These are phyloP conservation scores for Halictus quadricinctus DNA, from an alignment of 2,888 invertebrate genomes.

Conservation along the genomic window DNA sequence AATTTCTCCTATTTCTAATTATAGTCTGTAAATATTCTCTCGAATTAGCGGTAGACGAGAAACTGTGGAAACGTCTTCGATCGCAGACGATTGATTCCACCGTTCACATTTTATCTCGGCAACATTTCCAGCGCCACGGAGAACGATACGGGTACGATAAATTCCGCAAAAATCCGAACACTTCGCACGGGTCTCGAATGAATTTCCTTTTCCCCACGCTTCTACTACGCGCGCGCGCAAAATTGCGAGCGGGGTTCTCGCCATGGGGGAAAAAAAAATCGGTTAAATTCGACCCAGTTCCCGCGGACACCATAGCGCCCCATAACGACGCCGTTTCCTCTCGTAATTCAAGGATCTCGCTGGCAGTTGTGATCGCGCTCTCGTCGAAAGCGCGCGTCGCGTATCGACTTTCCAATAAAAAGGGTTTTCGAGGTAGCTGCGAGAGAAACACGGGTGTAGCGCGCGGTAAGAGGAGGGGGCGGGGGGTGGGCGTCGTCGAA, in stretches of 20 bases:
- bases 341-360: background rate
- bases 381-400: background rate
- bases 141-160: background rate
- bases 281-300: background rate
- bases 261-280: background rate
- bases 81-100: background rate
- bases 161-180: background rate
- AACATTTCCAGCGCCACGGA: background rate
- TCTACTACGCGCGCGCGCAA: background rate
- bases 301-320: background rate
- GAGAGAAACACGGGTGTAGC: background rate
- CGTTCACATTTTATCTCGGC: background rate
- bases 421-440: background rate
- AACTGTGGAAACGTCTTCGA: background rate
- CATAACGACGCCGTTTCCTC: background rate
- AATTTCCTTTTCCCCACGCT: background rate
- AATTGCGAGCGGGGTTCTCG: background rate
- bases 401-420: conserved; percentile 18
- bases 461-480: too few relatives aligned
- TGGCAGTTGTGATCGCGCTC: background rate
- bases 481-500: background rate
- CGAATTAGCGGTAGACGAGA: too few relatives aligned
- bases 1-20: too few relatives aligned
- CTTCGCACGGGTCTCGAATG: background rate
- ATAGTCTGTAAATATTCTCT: too few relatives aligned